Percentiles rank a stretch among this genome's conserved stretches.
phyloP scores from a whole-genome alignment of 2,888 invertebrate genomes.

The Miltochrista miniata region DNA sequence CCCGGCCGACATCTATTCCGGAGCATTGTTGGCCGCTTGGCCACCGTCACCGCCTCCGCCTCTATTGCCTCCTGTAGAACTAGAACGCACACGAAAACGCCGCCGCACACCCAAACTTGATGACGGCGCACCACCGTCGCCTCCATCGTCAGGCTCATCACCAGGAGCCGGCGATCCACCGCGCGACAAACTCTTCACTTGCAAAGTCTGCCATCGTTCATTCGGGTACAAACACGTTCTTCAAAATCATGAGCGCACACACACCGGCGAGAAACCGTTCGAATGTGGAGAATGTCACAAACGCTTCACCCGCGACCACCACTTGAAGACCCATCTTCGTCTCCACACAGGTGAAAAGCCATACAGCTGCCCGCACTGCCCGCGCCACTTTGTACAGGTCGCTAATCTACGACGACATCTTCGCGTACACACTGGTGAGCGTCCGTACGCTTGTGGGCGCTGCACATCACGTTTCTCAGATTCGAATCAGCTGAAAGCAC shows the following conservation, averaged over 20 bases:
- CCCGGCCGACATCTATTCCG: slow-evolving; percentile 86
- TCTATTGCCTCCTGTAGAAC: slow-evolving; percentile 75
- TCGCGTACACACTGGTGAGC: slow-evolving; percentile 95
- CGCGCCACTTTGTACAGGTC: slow-evolving; percentile 96
- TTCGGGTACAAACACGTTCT: slow-evolving; percentile 97
- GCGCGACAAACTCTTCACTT: slow-evolving; percentile 94
- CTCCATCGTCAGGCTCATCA: slow-evolving; percentile 78
- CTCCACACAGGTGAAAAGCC: slow-evolving; percentile 97
- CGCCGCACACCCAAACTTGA: slow-evolving; percentile 77
- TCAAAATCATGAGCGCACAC: slow-evolving; percentile 97
- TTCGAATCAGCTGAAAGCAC: slow-evolving; percentile 96
- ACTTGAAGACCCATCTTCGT: slow-evolving; percentile 96
- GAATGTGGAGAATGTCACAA: slow-evolving; percentile 96
- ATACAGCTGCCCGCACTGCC: slow-evolving; percentile 95
- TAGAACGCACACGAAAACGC: slow-evolving; percentile 74
- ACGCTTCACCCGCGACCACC: slow-evolving; percentile 96
- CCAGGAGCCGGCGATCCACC: slow-evolving; percentile 79
- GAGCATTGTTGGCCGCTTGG: slow-evolving; percentile 84
- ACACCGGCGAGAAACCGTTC: slow-evolving; percentile 97
- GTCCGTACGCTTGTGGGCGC: slow-evolving; percentile 93
- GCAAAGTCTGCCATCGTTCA: slow-evolving; percentile 92
- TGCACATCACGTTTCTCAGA: slow-evolving; percentile 95
- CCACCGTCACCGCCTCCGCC: slow-evolving; percentile 83
- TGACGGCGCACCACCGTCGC: slow-evolving; percentile 66
- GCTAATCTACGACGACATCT: slow-evolving; percentile 95